phyloP scores from a whole-genome alignment of 2,888 invertebrate species.

The Scelioninae gen. 1 region DNA sequence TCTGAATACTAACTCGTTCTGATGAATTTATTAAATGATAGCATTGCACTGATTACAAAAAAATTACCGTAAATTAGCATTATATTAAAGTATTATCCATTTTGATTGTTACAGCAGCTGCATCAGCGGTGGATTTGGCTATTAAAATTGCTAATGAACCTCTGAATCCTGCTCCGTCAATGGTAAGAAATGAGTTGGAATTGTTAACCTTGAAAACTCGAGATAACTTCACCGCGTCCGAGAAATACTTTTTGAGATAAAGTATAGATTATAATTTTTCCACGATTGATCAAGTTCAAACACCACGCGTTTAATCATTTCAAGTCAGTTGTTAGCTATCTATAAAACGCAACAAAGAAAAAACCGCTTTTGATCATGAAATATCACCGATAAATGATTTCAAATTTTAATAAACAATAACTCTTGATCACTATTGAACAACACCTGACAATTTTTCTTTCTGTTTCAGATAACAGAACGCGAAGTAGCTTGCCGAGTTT shows the following conservation, averaged over 20 bases:
- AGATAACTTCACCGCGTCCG: constrained; percentile 53
- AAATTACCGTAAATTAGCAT: not conserved
- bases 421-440: constrained; percentile 28
- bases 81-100: constrained; percentile 6
- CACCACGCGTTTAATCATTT: not conserved
- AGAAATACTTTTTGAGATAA: constrained; percentile 61
- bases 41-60: constrained; percentile 26
- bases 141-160: constrained; percentile 72
- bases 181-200: constrained; percentile 73
- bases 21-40: constrained; percentile 43
- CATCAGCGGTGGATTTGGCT: constrained; percentile 73
- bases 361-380: not conserved
- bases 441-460: constrained; percentile 5
- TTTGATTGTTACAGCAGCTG: constrained; percentile 74
- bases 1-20: constrained; percentile 18
- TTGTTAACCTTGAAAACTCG: constrained; percentile 45
- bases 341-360: too few relatives aligned
- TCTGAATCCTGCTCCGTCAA: constrained; percentile 78
- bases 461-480: constrained; percentile 50
- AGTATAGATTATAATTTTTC: constrained; percentile 56
- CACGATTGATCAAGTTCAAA: constrained; percentile 58
- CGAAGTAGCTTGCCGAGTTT: constrained; percentile 46
- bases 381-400: constrained; percentile 46
- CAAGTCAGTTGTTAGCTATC: too few relatives aligned
- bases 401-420: constrained; percentile 43